Conservation (phyloP, 2,888 invertebrate genomes). For the Patella depressa region DNA sequence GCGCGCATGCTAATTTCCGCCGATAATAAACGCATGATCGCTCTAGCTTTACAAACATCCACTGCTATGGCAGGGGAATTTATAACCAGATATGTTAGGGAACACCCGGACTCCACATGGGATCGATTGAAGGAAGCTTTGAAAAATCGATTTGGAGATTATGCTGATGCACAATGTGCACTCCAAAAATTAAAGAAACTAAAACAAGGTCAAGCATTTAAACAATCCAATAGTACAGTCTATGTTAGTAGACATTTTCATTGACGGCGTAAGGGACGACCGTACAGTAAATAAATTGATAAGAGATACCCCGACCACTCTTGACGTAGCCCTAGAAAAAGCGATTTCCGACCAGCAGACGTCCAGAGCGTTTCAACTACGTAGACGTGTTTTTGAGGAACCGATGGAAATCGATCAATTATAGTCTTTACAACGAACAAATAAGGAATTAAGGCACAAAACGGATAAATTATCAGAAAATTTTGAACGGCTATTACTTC, state of each 20-base stretch:
- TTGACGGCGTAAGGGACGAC: background rate
- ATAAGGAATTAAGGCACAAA: background rate
- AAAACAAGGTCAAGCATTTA: background rate
- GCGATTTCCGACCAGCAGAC: background rate
- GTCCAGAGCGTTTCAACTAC: background rate
- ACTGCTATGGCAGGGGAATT: background rate
- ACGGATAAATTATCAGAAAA: background rate
- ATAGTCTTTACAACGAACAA: background rate
- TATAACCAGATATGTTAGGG: background rate
- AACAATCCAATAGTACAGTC: background rate
- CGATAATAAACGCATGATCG: background rate
- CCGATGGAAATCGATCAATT: constrained; percentile 2
- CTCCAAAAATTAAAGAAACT: background rate
- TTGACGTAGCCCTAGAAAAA: background rate
- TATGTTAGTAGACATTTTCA: background rate
- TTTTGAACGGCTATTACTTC: too few relatives aligned
- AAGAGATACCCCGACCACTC: background rate
- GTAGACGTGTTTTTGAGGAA: background rate
- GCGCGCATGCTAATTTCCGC: background rate
- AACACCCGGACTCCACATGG: background rate
- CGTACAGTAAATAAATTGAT: background rate
- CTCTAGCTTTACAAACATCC: background rate
- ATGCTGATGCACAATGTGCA: background rate
- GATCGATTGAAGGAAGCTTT: background rate
- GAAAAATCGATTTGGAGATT: background rate